These are phyloP conservation scores for Loxodonta africana DNA, from an alignment of 2,113 vertebrate species.

Conservation along the genomic window DNA sequence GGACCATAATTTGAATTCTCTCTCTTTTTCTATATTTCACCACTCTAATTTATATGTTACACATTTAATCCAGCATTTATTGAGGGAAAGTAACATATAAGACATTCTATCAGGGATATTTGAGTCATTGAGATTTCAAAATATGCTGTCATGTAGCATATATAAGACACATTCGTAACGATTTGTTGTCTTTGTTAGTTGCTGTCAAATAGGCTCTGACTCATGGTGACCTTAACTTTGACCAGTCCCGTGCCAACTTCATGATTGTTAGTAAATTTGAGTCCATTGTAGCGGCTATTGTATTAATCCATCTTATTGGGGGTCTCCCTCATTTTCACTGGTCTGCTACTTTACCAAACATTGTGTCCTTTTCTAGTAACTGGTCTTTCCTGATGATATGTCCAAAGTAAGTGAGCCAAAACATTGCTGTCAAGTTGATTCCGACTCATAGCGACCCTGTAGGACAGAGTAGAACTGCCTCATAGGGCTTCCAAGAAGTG, in stretches of 20 bases:
- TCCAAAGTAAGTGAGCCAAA: background rate
- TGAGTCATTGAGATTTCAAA: conserved; percentile 18
- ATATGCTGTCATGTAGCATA: background rate
- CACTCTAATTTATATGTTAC: background rate
- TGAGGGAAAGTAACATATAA: background rate
- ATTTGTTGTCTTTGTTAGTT: no score
- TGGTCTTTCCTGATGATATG: background rate
- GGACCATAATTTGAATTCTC: background rate
- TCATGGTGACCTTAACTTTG: background rate
- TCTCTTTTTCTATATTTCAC: background rate
- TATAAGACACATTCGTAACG: background rate
- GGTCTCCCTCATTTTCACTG: no score
- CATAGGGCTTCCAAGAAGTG: no score
- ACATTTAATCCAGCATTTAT: background rate
- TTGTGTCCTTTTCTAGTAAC: background rate
- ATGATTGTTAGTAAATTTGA: background rate
- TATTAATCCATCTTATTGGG: background rate
- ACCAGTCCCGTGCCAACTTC: background rate
- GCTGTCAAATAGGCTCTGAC: no score
- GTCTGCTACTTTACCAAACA: background rate
- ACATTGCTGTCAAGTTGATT: no score
- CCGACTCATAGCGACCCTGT: no score
- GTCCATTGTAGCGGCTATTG: background rate
- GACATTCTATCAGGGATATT: background rate
- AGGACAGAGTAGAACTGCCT: no score